Percentiles rank a stretch among this genome's conserved stretches.
Conservation (phyloP, 2,797 vertebrate species). For the Champsocephalus gunnari region DNA sequence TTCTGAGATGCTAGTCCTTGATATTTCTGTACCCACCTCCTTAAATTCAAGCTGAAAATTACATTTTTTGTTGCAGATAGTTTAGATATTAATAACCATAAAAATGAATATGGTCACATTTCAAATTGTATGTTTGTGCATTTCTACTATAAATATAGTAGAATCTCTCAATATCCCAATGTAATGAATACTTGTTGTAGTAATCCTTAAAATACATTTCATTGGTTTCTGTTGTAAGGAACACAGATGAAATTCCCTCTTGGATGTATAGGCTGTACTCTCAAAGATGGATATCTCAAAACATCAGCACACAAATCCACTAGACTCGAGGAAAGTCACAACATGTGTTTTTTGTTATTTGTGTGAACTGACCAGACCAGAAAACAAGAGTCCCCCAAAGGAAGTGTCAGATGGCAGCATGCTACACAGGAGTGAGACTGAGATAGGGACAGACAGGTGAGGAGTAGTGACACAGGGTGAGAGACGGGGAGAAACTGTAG, state of each 20-base stretch:
- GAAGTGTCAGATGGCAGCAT: constrained; percentile 12
- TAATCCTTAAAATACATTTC: not conserved
- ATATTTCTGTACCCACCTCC: not conserved
- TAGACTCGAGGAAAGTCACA: not conserved
- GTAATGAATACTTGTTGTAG: not conserved
- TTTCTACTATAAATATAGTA: too few relatives aligned
- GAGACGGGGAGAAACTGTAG: constrained; percentile 9
- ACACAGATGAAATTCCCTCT: not conserved
- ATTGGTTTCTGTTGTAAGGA: not conserved
- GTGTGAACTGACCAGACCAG: not conserved
- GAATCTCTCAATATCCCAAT: not conserved
- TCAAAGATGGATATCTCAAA: not conserved
- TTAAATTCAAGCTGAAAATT: not conserved
- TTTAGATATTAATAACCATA: not conserved
- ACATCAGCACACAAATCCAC: not conserved
- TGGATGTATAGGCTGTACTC: not conserved
- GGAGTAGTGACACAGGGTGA: constrained; percentile 3
- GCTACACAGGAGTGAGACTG: constrained; percentile 12
- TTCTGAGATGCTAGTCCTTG: not conserved
- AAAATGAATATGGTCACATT: too few relatives aligned
- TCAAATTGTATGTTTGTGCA: too few relatives aligned
- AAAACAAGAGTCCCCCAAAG: not conserved
- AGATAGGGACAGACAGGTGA: not conserved
- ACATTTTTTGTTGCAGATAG: not conserved
- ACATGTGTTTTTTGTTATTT: not conserved